A percentile compares a stretch with the other conserved stretches of the same genome.
Evolutionary conservation across 2,113 vertebrate species (phyloP).

Genomic region (Notarius lentiginosus): DNA sequence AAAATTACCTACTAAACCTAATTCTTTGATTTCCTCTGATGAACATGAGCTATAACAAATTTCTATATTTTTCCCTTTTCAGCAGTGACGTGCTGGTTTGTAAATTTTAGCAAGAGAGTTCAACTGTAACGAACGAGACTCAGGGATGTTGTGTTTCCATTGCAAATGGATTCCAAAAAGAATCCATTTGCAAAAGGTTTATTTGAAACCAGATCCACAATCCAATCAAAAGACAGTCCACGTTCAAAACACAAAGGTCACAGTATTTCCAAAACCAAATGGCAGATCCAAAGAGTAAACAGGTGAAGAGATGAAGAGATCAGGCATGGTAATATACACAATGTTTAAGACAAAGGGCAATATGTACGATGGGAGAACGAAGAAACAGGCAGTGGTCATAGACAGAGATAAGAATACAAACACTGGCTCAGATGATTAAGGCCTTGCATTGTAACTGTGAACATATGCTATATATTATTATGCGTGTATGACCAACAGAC

Average conservation of each 20-base stretch:
- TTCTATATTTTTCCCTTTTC: not conserved
- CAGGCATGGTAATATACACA: not conserved
- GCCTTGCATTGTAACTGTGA: not conserved
- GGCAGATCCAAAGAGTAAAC: not conserved
- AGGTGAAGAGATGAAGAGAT: not conserved
- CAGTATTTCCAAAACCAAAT: not conserved
- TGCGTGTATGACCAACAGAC: not conserved
- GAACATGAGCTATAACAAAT: not conserved
- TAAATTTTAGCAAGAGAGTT: not conserved
- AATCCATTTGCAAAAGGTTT: not conserved
- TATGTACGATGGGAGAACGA: not conserved
- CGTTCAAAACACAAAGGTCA: not conserved
- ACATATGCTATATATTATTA: not conserved
- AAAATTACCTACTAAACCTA: not conserved
- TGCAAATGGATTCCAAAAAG: no score
- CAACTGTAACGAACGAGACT: not conserved
- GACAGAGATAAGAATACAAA: not conserved
- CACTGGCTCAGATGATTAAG: not conserved
- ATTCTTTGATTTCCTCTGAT: not conserved
- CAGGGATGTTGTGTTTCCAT: not conserved
- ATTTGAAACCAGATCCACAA: not conserved
- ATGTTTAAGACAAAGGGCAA: not conserved
- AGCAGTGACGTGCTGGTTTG: no score
- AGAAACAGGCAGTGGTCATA: not conserved
- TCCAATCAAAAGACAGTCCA: not conserved